These are phyloP conservation scores for Steromphala cineraria DNA, from an alignment of 2,888 invertebrate genomes.

Conservation along the genomic window DNA sequence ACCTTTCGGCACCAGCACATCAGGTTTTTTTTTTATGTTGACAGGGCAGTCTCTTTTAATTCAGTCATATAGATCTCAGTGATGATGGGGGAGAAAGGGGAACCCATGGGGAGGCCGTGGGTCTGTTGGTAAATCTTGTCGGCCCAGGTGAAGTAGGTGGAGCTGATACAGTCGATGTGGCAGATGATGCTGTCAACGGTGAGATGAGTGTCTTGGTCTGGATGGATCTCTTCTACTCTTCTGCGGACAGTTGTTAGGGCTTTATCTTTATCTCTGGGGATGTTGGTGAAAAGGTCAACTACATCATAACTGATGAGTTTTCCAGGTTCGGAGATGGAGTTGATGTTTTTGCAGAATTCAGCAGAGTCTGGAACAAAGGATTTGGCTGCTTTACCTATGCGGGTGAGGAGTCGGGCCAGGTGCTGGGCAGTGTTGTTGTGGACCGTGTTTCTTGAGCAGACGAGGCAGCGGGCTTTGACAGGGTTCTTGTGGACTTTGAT, in stretches of 20 bases:
- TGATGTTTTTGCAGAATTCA: background rate
- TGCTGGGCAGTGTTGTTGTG: background rate
- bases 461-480: background rate
- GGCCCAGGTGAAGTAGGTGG: too few species aligned
- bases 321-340: background rate
- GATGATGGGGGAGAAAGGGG: too few species aligned
- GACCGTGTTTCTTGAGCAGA: background rate
- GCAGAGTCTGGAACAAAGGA: background rate
- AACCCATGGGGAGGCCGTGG: too few species aligned
- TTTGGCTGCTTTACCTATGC: background rate
- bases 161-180: too few species aligned
- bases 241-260: too few species aligned
- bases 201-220: too few species aligned
- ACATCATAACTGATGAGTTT: too few species aligned
- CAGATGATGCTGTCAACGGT: too few species aligned
- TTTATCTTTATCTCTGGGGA: too few species aligned
- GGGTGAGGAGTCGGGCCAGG: background rate
- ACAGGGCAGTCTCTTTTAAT: background rate
- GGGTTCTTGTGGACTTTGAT: background rate
- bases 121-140: too few species aligned
- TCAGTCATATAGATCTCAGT: background rate
- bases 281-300: too few species aligned
- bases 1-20: background rate
- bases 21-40: background rate
- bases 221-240: too few species aligned